phyloP scores from a whole-genome alignment of 2,113 vertebrate genomes.

The Actenoides hombroni region DNA sequence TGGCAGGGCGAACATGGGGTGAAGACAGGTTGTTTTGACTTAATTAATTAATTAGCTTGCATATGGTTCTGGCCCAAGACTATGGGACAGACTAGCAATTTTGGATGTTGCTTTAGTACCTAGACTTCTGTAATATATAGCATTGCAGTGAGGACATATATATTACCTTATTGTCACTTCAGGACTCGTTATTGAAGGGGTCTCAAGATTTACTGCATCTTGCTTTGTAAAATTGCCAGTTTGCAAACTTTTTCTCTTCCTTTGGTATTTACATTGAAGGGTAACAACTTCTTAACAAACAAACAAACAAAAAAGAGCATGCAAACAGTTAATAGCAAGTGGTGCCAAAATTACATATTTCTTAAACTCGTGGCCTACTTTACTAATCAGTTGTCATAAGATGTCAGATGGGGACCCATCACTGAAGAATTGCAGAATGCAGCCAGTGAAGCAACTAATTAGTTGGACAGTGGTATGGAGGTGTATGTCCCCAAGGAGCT shows the following conservation, averaged over 20 bases:
- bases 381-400: constrained; percentile 74
- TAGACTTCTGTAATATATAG: not conserved
- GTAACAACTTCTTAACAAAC: not conserved
- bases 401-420: constrained; percentile 72
- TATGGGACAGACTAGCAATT: not conserved
- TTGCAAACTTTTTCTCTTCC: not conserved
- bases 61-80: not conserved
- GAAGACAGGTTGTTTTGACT: constrained; percentile 15
- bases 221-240: not conserved
- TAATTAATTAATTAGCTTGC: constrained; percentile 31
- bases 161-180: not conserved
- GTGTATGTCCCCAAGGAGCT: constrained; percentile 68
- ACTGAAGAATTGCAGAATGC: constrained; percentile 70
- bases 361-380: constrained; percentile 75
- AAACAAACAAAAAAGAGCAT: not conserved
- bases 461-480: constrained; percentile 72
- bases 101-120: constrained; percentile 1
- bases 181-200: not conserved
- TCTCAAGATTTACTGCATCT: not conserved
- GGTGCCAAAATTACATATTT: constrained; percentile 65
- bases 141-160: not conserved
- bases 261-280: not conserved
- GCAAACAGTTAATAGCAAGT: constrained; percentile 65
- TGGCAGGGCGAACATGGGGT: not conserved
- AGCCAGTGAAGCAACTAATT: constrained; percentile 77